phyloP scores from a whole-genome alignment of 2,888 invertebrate genomes.

The Tribolium freemani region DNA sequence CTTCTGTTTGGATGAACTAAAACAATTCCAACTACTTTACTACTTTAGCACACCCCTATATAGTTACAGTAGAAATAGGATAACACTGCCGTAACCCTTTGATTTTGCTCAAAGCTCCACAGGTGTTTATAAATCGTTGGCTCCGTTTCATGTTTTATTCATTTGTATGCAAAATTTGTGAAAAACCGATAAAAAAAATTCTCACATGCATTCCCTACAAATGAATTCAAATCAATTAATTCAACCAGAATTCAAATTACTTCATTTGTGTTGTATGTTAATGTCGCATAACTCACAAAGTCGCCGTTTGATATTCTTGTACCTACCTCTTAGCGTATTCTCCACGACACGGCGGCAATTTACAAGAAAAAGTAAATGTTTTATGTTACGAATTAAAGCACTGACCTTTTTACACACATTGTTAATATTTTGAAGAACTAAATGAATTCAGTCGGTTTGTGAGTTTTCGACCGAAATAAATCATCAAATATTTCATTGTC shows the following conservation, averaged over 20 bases:
- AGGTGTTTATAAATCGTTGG: background rate
- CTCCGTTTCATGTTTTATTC: background rate
- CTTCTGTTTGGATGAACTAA: too few species aligned
- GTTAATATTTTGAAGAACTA: too few species aligned
- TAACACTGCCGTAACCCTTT: too few species aligned
- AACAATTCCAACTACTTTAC: too few species aligned
- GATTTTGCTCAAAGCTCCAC: background rate
- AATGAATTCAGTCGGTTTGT: too few species aligned
- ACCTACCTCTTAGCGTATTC: background rate
- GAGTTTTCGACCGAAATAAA: background rate
- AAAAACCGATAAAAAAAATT: background rate
- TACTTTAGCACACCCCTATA: too few species aligned
- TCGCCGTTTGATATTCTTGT: background rate
- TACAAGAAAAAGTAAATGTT: background rate
- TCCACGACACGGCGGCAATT: background rate
- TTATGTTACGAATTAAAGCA: background rate
- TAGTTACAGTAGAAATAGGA: too few species aligned
- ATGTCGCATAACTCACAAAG: too few species aligned
- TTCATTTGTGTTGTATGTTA: constrained; percentile 6
- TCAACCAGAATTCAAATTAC: constrained; percentile 13
- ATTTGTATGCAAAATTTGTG: background rate
- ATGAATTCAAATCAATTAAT: constrained; percentile 19
- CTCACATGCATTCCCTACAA: background rate
- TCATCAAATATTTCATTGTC: background rate
- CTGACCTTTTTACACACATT: too few species aligned